Base-by-base conservation (phyloP, 2,797 vertebrate genomes). In the Thripadectes ignobilis region DNA sequence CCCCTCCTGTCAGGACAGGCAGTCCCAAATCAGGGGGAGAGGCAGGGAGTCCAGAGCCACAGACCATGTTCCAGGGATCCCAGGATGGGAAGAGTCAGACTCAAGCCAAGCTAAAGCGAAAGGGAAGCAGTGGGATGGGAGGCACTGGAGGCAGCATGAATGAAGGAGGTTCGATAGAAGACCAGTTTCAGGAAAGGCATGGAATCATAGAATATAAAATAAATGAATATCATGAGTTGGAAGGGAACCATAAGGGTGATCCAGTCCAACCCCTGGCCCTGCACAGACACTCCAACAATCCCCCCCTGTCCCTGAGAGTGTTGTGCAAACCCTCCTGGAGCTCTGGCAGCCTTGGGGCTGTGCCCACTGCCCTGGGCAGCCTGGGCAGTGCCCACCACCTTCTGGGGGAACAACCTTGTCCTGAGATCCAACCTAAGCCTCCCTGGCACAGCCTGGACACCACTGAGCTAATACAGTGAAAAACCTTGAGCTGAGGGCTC, bases 311-410 rank as follows among this genome's bases (percentile, higher is more conserved):
- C 54, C 55, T 88, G 16, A 6, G 1, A 88, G 7, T 0, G 0
- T 0, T 52, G 15, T 8, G 62, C 48, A 16, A 75, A 14, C 0
- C 0, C 30, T 62, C 22, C 69, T 55, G 32, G 48, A 62, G 48
- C 63, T 82, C 36, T 62, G 55, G 32, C 41, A 88, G 41, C 48
- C 30, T 12, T 0, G 0, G 48, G 18, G 30, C 46, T 0, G 41
- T 32, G 22, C 1, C 46, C 69, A 61, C 54, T 57, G 59, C 54
- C 41, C 48, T 68, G 68, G 39, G 38, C 38, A 67, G 68, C 52
- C 68, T 88, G 86, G 12, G 5, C 61, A 61, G 48, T 61, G 54
- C 59, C 66, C 15, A 58, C 7, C 55, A 62, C 22, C 34, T 36
- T 49, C 43, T 12, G 49, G 36, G 34, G 27, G 24, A 34, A 0